Evolutionary conservation across 2,888 invertebrate genomes (phyloP).

Genomic region (Chymomyza fuscimana): DNA sequence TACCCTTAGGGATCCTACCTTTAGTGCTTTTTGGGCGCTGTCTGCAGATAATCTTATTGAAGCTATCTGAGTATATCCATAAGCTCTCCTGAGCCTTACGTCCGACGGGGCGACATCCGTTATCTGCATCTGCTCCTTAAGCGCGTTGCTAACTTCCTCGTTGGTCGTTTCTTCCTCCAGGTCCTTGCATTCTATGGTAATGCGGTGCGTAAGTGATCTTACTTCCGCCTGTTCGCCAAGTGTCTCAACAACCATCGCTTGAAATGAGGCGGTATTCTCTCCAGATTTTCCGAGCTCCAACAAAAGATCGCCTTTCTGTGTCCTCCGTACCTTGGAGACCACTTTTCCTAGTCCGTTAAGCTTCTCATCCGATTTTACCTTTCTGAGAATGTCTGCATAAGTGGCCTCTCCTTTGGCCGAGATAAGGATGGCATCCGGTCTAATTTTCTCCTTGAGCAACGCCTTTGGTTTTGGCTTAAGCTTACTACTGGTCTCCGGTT

Average conservation of each 20-base stretch:
- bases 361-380: neutral
- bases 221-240: neutral
- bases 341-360: neutral
- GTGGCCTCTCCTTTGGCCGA: too few species aligned
- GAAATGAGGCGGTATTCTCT: too few species aligned
- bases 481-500: too few species aligned
- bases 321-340: slow-evolving; percentile 1
- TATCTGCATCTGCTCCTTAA: neutral
- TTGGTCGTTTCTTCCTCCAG: neutral
- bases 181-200: neutral
- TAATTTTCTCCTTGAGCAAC: too few species aligned
- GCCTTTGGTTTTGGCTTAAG: too few species aligned
- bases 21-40: neutral
- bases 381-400: too few species aligned
- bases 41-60: neutral
- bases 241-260: too few species aligned
- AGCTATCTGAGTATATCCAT: neutral
- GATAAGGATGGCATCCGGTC: too few species aligned
- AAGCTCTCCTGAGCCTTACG: neutral
- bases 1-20: neutral
- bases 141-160: neutral
- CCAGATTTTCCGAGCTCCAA: too few species aligned
- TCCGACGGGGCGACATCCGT: neutral
- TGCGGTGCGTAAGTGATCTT: neutral
- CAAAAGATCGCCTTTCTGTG: too few species aligned